These are phyloP conservation scores for Meles meles DNA, from an alignment of 2,113 vertebrate genomes.

Conservation along the genomic window DNA sequence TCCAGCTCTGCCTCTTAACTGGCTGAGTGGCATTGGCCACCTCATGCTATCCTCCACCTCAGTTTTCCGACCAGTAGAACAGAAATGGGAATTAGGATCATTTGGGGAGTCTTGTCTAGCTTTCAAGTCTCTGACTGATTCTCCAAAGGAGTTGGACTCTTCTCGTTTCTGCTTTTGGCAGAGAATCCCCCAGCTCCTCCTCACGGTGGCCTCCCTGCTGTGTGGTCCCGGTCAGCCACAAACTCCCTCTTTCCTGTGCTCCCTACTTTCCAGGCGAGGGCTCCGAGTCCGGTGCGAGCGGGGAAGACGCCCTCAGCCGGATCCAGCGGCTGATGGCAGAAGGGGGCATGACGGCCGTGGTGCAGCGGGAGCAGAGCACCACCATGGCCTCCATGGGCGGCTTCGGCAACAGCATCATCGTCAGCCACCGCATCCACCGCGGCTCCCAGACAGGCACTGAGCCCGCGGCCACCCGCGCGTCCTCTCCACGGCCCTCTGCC, in stretches of 20 bases:
- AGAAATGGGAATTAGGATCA: not conserved
- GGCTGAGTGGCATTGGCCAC: not conserved
- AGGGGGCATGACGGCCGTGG: slow-evolving; percentile 98
- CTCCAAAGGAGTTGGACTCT: not conserved
- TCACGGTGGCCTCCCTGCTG: not conserved
- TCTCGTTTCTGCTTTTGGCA: not conserved
- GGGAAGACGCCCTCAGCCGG: slow-evolving; percentile 93
- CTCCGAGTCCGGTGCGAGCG: slow-evolving; percentile 81
- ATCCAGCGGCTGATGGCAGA: slow-evolving; percentile 97
- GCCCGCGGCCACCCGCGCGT: slow-evolving; percentile 67
- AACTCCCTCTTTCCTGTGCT: slow-evolving; percentile 9
- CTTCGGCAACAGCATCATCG: slow-evolving; percentile 99
- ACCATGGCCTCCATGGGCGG: slow-evolving; percentile 99
- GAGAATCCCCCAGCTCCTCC: not conserved
- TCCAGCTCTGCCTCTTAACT: not conserved
- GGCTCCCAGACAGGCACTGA: slow-evolving; percentile 93
- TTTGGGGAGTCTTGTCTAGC: not conserved
- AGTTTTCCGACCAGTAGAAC: not conserved
- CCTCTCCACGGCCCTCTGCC: slow-evolving; percentile 77
- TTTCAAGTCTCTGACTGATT: not conserved
- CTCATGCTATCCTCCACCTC: not conserved
- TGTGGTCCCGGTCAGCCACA: not conserved
- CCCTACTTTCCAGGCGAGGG: slow-evolving; percentile 83
- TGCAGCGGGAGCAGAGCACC: slow-evolving; percentile 98
- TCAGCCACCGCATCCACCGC: slow-evolving; percentile 97